Base-by-base conservation (phyloP, 2,888 invertebrate species). In the Acrobasis consociella region DNA sequence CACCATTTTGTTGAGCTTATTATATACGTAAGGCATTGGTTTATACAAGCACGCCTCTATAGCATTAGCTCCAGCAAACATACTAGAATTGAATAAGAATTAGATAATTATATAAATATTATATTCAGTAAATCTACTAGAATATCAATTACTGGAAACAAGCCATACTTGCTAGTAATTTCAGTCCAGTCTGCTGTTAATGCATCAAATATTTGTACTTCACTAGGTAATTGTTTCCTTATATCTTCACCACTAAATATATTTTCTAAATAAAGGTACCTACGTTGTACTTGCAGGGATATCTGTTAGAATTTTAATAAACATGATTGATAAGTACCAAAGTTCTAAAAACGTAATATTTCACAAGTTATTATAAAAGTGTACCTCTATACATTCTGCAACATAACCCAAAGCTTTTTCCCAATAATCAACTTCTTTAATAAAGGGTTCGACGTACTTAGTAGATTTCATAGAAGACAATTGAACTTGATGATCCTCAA, bases 221-320 rank as follows among this genome's bases (percentile, higher is more conserved):
- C 97, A 63, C 87, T 86, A 0, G 97, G 97, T 61, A 98, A 85
- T 82, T 98, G 97, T 72, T 95, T 96, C 65, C 96, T 93, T 64
- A 98, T 97, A 81, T 98, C 97, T 84, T 97, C 97, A 0, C 97
- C 97, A 68, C 93, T 91, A 87, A 98, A 97, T 80, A 98, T 97
- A 80, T 96, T 97, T 94, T 97, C 97, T 55, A 98, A 91, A 82
- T 98, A 97, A 67, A 97, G 89, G 94, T 97, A 98, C 68, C 96
- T 95, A 37, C 96, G 93, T 87, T 98, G 98, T 0, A 97, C 97
- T 76, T 94, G 93, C n/a, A 97, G 89, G 17, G 96, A 93, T 76
- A 93, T 93, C 89, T 93, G 69, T 50, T 66, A 62, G 60, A 65
- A 62, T 13, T 13, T 46, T 3, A 46, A 13, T 46, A 42, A 13